A percentile compares a stretch with the other conserved stretches of the same genome.
phyloP scores from a whole-genome alignment of 1,140 invertebrate species.

The Dendrolimus kikuchii region DNA sequence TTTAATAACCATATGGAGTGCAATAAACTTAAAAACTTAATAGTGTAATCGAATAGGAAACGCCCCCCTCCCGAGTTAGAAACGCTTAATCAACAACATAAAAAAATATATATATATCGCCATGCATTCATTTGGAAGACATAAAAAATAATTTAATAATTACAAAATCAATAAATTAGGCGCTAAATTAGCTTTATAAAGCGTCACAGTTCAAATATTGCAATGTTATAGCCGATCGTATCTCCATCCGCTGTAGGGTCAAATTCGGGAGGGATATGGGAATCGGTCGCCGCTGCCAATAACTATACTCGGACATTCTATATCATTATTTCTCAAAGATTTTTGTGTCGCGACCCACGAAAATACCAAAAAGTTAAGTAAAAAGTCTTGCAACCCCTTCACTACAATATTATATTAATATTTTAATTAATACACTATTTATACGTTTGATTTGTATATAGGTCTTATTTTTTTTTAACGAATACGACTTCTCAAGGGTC shows the following conservation, averaged over 20 bases:
- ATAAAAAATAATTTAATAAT: constrained; percentile 39
- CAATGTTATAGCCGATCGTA: no score
- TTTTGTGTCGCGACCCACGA: no score
- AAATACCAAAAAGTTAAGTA: no score
- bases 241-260: constrained; percentile 6
- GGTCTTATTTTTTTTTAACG: no score
- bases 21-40: constrained; percentile 45
- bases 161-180: constrained; percentile 22
- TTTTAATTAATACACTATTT: no score
- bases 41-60: constrained; percentile 61
- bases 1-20: constrained; percentile 43
- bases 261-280: constrained; percentile 14
- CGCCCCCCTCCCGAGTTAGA: constrained; percentile 35
- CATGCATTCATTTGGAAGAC: constrained; percentile 53
- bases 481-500: no score
- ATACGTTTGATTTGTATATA: no score
- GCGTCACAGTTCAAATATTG: neutral
- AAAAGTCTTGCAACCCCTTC: no score
- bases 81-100: constrained; percentile 14
- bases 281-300: constrained; percentile 20
- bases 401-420: no score
- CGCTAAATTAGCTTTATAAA: constrained; percentile 5
- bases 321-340: neutral
- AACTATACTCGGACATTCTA: constrained; percentile 5
- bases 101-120: constrained; percentile 45